A percentile compares a stretch with the other conserved stretches of the same genome.
Evolutionary conservation across 2,113 vertebrate species (phyloP).

Genomic region (Furnarius figulus): DNA sequence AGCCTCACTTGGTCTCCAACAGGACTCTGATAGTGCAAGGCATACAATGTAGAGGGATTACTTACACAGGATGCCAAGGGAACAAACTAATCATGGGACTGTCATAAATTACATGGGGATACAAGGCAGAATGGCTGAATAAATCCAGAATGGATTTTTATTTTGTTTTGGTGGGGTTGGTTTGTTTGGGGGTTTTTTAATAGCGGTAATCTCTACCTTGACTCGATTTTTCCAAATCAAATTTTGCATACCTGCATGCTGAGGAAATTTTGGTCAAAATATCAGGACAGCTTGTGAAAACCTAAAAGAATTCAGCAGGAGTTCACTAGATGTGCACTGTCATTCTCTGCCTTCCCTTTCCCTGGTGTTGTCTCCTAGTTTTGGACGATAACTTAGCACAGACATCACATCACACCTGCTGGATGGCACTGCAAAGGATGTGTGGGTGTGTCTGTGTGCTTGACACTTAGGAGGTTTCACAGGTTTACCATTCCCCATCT

Average conservation of each 20-base stretch:
- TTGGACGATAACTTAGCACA: neutral
- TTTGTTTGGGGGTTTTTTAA: neutral
- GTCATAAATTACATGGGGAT: neutral
- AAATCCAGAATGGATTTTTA: neutral
- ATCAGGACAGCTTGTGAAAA: neutral
- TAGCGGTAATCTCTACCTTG: neutral
- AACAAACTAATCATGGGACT: neutral
- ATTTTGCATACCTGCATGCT: neutral
- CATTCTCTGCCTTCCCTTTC: neutral
- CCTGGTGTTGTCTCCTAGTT: neutral
- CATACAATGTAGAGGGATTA: neutral
- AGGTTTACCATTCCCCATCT: neutral
- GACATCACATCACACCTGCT: neutral
- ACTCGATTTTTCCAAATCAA: neutral
- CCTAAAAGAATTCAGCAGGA: neutral
- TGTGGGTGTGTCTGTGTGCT: rapidly evolving
- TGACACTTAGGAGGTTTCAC: neutral
- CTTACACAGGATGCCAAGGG: neutral
- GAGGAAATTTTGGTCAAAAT: neutral
- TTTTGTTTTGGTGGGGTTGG: neutral
- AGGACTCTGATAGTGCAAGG: neutral
- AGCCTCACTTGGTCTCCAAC: neutral
- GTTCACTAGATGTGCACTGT: neutral
- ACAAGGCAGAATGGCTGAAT: neutral
- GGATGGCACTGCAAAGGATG: neutral